These are phyloP conservation scores for Ameiurus melas DNA, from an alignment of 2,113 vertebrate genomes.

Conservation along the genomic window DNA sequence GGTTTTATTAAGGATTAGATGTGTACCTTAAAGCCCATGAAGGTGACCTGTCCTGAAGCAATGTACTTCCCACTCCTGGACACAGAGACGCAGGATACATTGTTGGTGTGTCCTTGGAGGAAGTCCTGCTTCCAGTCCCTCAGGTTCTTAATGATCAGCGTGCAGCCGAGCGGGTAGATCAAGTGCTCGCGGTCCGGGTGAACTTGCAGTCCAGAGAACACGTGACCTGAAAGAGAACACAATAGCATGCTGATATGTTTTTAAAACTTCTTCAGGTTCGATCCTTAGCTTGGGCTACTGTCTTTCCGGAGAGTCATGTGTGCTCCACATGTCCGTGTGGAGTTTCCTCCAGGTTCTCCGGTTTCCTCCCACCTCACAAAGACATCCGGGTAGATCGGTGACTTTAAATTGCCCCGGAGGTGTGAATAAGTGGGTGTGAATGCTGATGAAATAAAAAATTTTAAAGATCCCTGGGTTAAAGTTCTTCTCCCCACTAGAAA, in stretches of 20 bases:
- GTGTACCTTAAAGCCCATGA: slow-evolving; percentile 84
- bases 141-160: slow-evolving; percentile 79
- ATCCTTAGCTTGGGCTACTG: not conserved
- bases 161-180: slow-evolving; percentile 85
- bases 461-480: no score
- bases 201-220: slow-evolving; percentile 78
- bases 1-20: not conserved
- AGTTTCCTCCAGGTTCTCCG: not conserved
- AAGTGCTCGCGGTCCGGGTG: slow-evolving; percentile 83
- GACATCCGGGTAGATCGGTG: not conserved
- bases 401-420: not conserved
- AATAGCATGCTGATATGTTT: not conserved
- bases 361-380: not conserved
- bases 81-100: slow-evolving; percentile 80
- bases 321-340: not conserved
- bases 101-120: slow-evolving; percentile 84
- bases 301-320: not conserved
- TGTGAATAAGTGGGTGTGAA: not conserved
- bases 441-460: not conserved
- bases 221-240: slow-evolving; percentile 69
- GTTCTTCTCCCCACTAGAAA: no score
- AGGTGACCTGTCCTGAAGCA: slow-evolving; percentile 88
- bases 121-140: slow-evolving; percentile 76
- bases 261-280: not conserved
- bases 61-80: slow-evolving; percentile 79